Evolutionary conservation across 2,113 vertebrate genomes (phyloP), one percentile per base, ranked within the genome.

Genomic region (Petrocephalus zakoni): DNA sequence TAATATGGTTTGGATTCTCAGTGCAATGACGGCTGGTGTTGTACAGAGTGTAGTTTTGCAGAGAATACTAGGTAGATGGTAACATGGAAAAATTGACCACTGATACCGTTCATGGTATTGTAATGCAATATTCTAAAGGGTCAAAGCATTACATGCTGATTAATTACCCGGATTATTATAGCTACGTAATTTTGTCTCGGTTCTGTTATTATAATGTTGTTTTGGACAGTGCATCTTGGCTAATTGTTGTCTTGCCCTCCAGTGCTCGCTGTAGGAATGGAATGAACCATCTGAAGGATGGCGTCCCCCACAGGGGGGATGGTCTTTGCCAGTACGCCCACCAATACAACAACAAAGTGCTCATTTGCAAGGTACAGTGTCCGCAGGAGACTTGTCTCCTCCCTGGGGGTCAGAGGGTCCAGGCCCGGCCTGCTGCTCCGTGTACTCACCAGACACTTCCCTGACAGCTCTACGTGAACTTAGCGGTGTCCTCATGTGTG

Each of bases 331-430:
- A 96, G 85, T 97, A 93, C 37, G 92, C 94, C 29, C 95, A 96
- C 91, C 95, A 96, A 91, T 97, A 92, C 93, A 96, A 95, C 93
- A 97, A 97, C 93, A 96, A 96, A 90, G 96, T 96, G 75, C 92
- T 96, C 17, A 96, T 96, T 91, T 97, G 96, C 90, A 96, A 95
- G 95, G 96, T 96, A 89, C 5, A 17, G 8, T 0, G 58, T 64
- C 4, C 0, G 17, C 34, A 42, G 21, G 51, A 46, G 17, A 15
- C 34, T 17, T 49, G 37, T 22, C 29, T 47, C 37, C 34, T 8
- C 7, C 86, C 81, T n/a, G 21, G 37, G 2, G 42, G 42, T 83
- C 42, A 11, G 9, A 10, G 81, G 72, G 29, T n/a, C 29, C 13
- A 5, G 34, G 29, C 17, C 82, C 9, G 4, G 49, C 46, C 82